These are phyloP conservation scores for Atherix ibis DNA, from an alignment of 2,888 invertebrate species.

Conservation along the genomic window DNA sequence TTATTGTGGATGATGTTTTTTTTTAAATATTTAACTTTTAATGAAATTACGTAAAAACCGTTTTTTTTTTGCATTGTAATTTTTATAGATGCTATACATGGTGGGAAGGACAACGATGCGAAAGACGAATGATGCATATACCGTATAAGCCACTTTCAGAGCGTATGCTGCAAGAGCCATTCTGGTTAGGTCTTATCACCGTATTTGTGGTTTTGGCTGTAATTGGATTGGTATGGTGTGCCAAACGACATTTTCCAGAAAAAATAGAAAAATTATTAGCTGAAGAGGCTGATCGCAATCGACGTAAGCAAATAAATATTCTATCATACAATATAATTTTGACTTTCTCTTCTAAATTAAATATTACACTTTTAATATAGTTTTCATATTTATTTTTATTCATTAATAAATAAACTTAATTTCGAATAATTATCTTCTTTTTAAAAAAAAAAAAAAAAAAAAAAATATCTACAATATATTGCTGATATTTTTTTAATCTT, in stretches of 20 bases:
- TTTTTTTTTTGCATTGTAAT: too few species aligned
- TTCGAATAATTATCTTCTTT: neutral
- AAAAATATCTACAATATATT: too few species aligned
- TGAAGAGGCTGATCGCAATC: slow-evolving; percentile 59
- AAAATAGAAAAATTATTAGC: slow-evolving; percentile 69
- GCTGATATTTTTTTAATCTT: too few species aligned
- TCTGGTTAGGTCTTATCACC: slow-evolving; percentile 77
- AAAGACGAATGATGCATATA: slow-evolving; percentile 49
- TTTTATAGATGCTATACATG: slow-evolving; percentile 47
- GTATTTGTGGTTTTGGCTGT: slow-evolving; percentile 64
- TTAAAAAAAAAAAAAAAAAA: slow-evolving; percentile 1
- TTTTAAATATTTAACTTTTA: too few species aligned
- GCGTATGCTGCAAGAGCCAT: slow-evolving; percentile 72
- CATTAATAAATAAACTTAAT: too few species aligned
- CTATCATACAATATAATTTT: slow-evolving; percentile 5
- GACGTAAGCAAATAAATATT: slow-evolving; percentile 40
- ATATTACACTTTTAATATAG: too few species aligned
- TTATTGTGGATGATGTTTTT: too few species aligned
- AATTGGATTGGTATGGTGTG: slow-evolving; percentile 69
- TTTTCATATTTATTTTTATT: too few species aligned
- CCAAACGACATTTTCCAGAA: slow-evolving; percentile 72
- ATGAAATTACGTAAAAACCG: slow-evolving; percentile 2
- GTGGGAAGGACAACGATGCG: slow-evolving; percentile 56
- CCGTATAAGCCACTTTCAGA: slow-evolving; percentile 59
- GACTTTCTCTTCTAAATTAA: slow-evolving; percentile 3